Percentiles rank a stretch among this genome's conserved stretches.
These are phyloP conservation scores for Akabosia matsudoensis DNA, from an alignment of 1,140 invertebrate species.

Conservation along the genomic window DNA sequence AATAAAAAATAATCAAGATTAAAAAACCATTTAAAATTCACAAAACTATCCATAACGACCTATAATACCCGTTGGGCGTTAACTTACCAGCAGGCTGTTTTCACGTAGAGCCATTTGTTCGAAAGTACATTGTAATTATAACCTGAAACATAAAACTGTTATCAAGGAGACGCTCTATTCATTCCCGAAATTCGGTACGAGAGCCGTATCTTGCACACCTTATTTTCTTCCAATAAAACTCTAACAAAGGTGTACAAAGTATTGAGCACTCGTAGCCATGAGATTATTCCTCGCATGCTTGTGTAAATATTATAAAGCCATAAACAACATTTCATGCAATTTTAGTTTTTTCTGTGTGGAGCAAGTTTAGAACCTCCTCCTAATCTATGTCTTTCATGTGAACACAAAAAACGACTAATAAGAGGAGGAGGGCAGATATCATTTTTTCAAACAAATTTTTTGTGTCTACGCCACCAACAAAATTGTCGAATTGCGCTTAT, in stretches of 20 bases:
- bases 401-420: background rate
- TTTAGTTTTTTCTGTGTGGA: too few species aligned
- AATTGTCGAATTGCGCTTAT: background rate
- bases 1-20: too few species aligned
- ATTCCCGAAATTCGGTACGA: background rate
- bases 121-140: too few species aligned
- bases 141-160: background rate
- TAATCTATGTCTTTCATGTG: constrained; percentile 17
- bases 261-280: background rate
- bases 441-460: constrained; percentile 14
- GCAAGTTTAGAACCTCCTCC: background rate
- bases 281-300: too few species aligned
- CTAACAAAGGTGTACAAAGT: background rate
- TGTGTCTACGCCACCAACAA: constrained; percentile 7
- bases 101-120: too few species aligned
- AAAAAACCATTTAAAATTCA: too few species aligned
- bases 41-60: too few species aligned
- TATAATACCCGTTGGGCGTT: background rate
- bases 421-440: constrained; percentile 17
- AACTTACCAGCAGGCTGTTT: too few species aligned
- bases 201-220: constrained; percentile 23
- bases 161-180: background rate
- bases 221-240: constrained; percentile 20
- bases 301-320: too few species aligned
- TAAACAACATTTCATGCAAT: too few species aligned